Evolutionary conservation across 2,888 invertebrate genomes (phyloP).

Genomic region (Lacanobia oleracea): DNA sequence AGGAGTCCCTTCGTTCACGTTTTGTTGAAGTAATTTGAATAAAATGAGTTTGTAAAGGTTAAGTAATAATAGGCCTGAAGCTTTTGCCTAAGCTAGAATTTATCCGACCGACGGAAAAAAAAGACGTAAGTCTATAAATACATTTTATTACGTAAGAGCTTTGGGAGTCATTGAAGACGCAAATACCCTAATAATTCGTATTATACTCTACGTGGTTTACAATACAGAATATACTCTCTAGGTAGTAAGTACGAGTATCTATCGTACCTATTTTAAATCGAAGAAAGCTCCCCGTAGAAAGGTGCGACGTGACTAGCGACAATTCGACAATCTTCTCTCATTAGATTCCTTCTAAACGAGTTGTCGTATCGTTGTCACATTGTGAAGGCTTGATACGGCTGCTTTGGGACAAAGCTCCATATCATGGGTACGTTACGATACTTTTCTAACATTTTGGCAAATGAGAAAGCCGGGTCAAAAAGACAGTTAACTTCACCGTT

Average conservation of each 20-base stretch:
- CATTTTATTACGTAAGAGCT: background rate
- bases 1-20: background rate
- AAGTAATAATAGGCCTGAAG: conserved; percentile 2
- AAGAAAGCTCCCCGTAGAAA: too few species aligned
- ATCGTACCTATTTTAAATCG: too few species aligned
- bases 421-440: background rate
- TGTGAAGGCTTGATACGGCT: background rate
- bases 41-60: background rate
- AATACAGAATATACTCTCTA: background rate
- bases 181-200: background rate
- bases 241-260: too few species aligned
- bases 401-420: too few species aligned
- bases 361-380: too few species aligned
- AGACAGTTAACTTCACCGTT: background rate
- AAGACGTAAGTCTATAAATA: background rate
- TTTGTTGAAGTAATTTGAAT: conserved; percentile 15
- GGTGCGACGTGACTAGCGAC: too few species aligned
- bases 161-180: background rate
- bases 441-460: background rate
- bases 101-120: background rate
- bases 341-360: too few species aligned
- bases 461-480: background rate
- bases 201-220: background rate
- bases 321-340: too few species aligned
- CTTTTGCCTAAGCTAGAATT: background rate